Conservation (phyloP, 2,888 invertebrate species). For the Euspilapteryx auroguttella region DNA sequence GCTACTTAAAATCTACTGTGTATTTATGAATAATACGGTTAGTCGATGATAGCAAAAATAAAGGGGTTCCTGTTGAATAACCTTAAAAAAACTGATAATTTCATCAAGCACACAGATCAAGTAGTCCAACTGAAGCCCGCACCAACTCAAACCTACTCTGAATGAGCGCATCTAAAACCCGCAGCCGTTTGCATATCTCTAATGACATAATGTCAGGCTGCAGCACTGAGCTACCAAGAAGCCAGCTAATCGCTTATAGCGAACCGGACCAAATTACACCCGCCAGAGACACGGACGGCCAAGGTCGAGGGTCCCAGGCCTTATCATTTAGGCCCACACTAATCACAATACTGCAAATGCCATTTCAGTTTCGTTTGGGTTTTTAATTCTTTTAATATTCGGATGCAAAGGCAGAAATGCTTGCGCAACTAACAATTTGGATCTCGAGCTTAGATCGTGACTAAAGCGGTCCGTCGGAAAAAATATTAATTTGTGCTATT, state of each 20-base stretch:
- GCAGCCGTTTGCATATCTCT: constrained; percentile 17
- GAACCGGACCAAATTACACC: constrained; percentile 51
- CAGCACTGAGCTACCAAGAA: constrained; percentile 46
- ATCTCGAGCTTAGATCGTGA: constrained; percentile 21
- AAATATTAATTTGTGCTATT: no score
- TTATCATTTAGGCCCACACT: constrained; percentile 47
- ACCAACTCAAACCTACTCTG: no score
- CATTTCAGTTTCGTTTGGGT: constrained; percentile 36
- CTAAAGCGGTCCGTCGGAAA: no score
- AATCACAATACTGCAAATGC: constrained; percentile 52
- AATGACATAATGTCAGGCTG: constrained; percentile 49
- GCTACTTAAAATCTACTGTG: no score
- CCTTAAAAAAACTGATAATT: no score
- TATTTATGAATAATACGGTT: no score
- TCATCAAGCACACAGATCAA: no score
- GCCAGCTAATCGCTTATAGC: constrained; percentile 47
- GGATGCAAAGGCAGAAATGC: constrained; percentile 21
- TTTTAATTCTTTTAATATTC: constrained; percentile 36
- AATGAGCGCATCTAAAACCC: no score
- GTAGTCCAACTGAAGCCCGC: no score
- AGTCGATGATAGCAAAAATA: no score
- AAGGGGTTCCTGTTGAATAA: no score
- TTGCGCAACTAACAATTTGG: constrained; percentile 35
- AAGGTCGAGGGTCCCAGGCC: constrained; percentile 52
- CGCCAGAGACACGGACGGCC: constrained; percentile 52